Evolutionary conservation across 2,888 invertebrate species (phyloP), one percentile per base, ranked within the genome.

Genomic region (Lasioglossum calceatum): DNA sequence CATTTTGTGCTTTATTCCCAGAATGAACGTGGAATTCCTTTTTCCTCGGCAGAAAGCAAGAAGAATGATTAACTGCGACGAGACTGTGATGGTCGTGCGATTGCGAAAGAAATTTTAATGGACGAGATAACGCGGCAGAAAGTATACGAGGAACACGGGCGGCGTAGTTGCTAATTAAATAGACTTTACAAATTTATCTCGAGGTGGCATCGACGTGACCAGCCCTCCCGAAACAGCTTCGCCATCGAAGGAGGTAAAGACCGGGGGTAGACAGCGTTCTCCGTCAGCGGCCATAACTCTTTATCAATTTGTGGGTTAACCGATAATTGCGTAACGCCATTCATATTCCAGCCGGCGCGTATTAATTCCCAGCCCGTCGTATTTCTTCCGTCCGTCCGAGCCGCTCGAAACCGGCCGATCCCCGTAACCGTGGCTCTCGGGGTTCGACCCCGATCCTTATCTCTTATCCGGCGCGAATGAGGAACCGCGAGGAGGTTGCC

Each of bases 401-500:
- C 72, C 76, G 76, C 64, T 19, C n/a, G 73, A 75, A 79, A 75
- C 64, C 84, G 61, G 19, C 72, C 61, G 77, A 36, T 47, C 70
- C 32, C 23, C 61, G 77, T 47, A 44, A 70, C 16, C 67, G 10
- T 67, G 36, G 32, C 19, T 47, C 75, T 47, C 71, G 73, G 79
- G 81, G 32, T 36, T 73, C 88, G 79, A 82, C 84, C 81, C 84
- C 76, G 90, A 90, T 88, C 77, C 71, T 84, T 90, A 90, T 90
- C 90, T 82, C 54, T 86, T 86, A 89, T 89, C 89, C 84, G 77
- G 75, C 67, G 83, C 58, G 27, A 16, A 82, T 74, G 79, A 84
- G 82, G 88, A 87, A 82, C 84, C 82, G 39, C 81, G 78, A 79
- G 61, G 77, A 79, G 73, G 5, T 32, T 27, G 64, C 71, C 76